phyloP scores from a whole-genome alignment of 2,113 vertebrate species.

The Camelus bactrianus region DNA sequence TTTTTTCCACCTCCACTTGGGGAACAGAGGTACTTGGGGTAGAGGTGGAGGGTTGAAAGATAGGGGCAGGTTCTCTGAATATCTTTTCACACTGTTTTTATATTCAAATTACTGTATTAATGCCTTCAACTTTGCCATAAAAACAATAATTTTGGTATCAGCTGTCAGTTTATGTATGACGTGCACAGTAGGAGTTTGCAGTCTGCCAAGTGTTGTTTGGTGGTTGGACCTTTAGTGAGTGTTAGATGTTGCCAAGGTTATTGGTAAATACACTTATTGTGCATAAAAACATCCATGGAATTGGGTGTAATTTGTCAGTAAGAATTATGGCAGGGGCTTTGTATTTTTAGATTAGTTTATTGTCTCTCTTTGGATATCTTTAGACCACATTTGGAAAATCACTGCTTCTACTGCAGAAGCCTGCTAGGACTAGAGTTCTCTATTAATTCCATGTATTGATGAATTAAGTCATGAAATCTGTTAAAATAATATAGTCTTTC shows the following conservation, averaged over 20 bases:
- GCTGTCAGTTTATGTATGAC: not conserved
- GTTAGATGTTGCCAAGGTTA: slow-evolving; percentile 17
- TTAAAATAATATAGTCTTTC: slow-evolving; percentile 22
- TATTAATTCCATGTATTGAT: slow-evolving; percentile 26
- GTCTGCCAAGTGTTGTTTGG: not conserved
- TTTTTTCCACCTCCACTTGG: not conserved
- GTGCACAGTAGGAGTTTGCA: not conserved
- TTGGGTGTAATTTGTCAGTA: not conserved
- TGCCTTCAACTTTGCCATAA: slow-evolving; percentile 17
- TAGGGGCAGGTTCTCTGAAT: not conserved
- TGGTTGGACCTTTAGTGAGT: not conserved
- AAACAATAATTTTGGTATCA: slow-evolving; percentile 1
- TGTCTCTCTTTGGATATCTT: not conserved
- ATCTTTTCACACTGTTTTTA: slow-evolving; percentile 21
- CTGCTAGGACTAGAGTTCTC: not conserved
- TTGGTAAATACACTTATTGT: not conserved
- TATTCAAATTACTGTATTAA: slow-evolving; percentile 36
- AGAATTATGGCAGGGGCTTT: not conserved
- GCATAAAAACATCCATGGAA: not conserved
- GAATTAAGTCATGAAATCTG: slow-evolving; percentile 24
- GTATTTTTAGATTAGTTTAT: not conserved
- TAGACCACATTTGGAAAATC: slow-evolving; percentile 46
- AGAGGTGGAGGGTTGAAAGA: not conserved
- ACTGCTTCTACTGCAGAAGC: not conserved
- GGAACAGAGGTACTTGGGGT: not conserved